Evolutionary conservation across 2,797 vertebrate genomes (phyloP).

Genomic region (Muraenolepis orangiensis): DNA sequence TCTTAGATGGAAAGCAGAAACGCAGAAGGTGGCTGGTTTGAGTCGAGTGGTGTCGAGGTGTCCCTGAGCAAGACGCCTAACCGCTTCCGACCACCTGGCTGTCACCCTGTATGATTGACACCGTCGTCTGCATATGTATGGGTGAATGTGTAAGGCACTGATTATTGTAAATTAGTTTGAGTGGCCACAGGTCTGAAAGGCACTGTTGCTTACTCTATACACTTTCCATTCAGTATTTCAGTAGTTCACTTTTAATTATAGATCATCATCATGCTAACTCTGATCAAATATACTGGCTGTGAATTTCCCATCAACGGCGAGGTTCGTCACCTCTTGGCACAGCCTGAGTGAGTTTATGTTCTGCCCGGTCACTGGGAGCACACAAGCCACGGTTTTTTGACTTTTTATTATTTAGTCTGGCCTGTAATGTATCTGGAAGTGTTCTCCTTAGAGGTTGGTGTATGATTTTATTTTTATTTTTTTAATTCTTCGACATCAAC

Average conservation of each 20-base stretch:
- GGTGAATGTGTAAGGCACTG: not conserved
- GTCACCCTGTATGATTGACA: not conserved
- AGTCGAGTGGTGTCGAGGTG: too few relatives aligned
- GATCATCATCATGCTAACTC: too few relatives aligned
- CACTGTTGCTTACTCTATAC: too few relatives aligned
- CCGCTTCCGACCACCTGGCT: not conserved
- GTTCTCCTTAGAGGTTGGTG: conserved; percentile 23
- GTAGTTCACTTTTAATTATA: too few relatives aligned
- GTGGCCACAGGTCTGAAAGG: too few relatives aligned
- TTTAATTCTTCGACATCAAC: not conserved
- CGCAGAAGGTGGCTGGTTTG: too few relatives aligned
- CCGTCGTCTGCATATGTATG: not conserved
- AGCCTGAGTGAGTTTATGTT: conserved; percentile 30
- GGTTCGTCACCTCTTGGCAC: conserved; percentile 25
- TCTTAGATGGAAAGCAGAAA: not conserved
- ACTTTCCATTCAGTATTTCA: too few relatives aligned
- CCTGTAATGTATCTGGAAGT: conserved; percentile 28
- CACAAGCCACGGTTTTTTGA: conserved; percentile 34
- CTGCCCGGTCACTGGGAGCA: conserved; percentile 18
- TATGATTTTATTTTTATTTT: not conserved
- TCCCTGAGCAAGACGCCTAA: not conserved
- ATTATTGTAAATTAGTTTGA: not conserved
- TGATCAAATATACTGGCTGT: too few relatives aligned
- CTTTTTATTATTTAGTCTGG: conserved; percentile 45
- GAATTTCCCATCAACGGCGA: conserved; percentile 3